phyloP scores from a whole-genome alignment of 2,797 vertebrate species.

The Amphiprion clarkii region DNA sequence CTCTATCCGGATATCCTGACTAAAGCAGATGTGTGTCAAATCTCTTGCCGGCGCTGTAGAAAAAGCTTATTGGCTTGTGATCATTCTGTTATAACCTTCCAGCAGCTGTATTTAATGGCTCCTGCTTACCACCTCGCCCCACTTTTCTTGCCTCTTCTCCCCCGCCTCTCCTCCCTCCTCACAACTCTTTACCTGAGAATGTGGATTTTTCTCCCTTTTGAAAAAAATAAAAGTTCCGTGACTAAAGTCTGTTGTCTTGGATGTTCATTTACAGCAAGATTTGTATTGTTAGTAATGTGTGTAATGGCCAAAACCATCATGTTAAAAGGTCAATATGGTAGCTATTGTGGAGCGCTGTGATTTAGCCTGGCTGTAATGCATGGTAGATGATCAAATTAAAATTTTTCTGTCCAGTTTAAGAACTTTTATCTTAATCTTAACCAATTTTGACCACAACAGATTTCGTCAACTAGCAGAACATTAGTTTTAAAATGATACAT shows the following conservation, averaged over 20 bases:
- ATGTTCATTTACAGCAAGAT: neutral
- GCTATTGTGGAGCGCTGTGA: too few species aligned
- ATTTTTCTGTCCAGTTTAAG: too few species aligned
- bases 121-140: slow-evolving; percentile 68
- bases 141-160: slow-evolving; percentile 41
- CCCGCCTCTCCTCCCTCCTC: slow-evolving; percentile 24
- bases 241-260: slow-evolving; percentile 56
- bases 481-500: too few species aligned
- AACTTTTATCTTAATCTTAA: too few species aligned
- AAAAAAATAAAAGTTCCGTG: slow-evolving; percentile 86
- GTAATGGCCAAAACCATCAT: neutral
- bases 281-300: neutral
- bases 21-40: slow-evolving; percentile 78
- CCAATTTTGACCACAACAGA: too few species aligned
- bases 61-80: slow-evolving; percentile 83
- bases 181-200: slow-evolving; percentile 76
- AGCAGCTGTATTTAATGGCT: slow-evolving; percentile 83
- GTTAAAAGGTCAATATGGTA: too few species aligned
- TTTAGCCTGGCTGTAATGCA: too few species aligned
- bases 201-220: slow-evolving; percentile 84
- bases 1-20: slow-evolving; percentile 69
- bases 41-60: slow-evolving; percentile 79
- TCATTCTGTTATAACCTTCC: slow-evolving; percentile 81
- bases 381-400: too few species aligned
- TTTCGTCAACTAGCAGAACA: too few species aligned